Conservation (phyloP, 2,888 invertebrate genomes). For the Nipponacmea schrenckii region DNA sequence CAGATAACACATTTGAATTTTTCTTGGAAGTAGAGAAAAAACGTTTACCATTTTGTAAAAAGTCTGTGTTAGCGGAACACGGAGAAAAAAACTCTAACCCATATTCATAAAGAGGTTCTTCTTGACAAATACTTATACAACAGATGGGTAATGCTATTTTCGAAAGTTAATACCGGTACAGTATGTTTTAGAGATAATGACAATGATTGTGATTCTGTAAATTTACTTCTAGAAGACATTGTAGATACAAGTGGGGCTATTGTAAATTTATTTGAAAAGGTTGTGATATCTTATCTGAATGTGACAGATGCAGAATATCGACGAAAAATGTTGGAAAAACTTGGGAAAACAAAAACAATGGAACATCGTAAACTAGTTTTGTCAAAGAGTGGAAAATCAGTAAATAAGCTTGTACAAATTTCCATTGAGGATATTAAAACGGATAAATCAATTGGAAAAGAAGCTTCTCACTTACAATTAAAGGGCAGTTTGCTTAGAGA, state of each 20-base stretch:
- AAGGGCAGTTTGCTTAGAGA: not conserved
- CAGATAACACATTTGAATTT: constrained; percentile 4
- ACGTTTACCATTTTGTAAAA: not conserved
- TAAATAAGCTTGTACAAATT: not conserved
- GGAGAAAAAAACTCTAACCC: not conserved
- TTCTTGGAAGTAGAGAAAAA: constrained; percentile 8
- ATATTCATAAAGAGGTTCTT: constrained; percentile 3
- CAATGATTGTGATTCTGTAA: too few species aligned
- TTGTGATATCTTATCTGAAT: constrained; percentile 12
- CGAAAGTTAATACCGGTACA: too few species aligned
- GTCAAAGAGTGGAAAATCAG: not conserved
- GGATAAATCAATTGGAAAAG: not conserved
- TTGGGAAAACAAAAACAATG: not conserved
- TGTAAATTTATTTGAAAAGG: not conserved
- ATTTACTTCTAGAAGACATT: not conserved
- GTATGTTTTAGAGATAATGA: too few species aligned
- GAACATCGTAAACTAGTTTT: too few species aligned
- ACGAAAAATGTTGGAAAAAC: not conserved
- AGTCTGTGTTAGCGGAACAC: not conserved
- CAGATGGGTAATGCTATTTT: too few species aligned
- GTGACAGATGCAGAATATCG: constrained; percentile 9
- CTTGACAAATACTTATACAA: not conserved
- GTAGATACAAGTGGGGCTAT: not conserved
- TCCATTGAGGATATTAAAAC: not conserved
- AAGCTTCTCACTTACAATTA: constrained; percentile 5